Base-by-base conservation (phyloP, 2,797 vertebrate genomes). In the Galagoides demidoff region DNA sequence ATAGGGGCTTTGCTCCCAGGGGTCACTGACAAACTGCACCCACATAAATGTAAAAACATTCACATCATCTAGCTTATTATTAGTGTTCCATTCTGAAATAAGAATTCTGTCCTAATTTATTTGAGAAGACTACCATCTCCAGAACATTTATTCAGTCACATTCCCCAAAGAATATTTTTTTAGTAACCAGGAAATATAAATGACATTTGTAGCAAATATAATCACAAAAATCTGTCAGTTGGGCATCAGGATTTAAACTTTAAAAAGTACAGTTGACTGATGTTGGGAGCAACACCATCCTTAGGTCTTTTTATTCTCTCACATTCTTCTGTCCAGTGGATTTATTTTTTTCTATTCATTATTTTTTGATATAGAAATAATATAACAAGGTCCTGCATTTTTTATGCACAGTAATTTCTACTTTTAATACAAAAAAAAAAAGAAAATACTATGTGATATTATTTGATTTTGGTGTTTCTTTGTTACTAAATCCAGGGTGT, bases 341-440 rank as follows among this genome's bases (percentile, higher is more conserved):
- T 96, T 95, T 94, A 93, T 34, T 68, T 95, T 27, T 70, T 68
- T 61, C 45, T 66, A 74, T 74, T 89, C 29, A 49, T 59, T 63
- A 29, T 71, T 71, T 85, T 93, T 89, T 84, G 59, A 57, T 52
- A 79, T 34, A 64, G 52, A 86, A 95, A 97, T 91, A 90, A 71
- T 95, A 52, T 94, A 95, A 90, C 77, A 93, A 92, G 22, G n/a
- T 82, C n/a, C 63, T 96, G 57, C 88, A 76, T 95, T 94, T 94
- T 70, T 81, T 68, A 55, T 34, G 10, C 14, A 92, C 37, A 77
- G 27, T 92, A 31, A 94, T 79, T 76, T 37, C 25, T 74, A 52
- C 63, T 85, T 70, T 59, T 85, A 79, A 14, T 93, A 45, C 34
- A 70, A 86, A 94, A 43, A 43, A 43, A 43, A 52, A 10, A 14